A percentile compares a stretch with the other conserved stretches of the same genome.
Evolutionary conservation across 1,140 invertebrate species (phyloP).

Genomic region (Phenacoccus solenopsis): DNA sequence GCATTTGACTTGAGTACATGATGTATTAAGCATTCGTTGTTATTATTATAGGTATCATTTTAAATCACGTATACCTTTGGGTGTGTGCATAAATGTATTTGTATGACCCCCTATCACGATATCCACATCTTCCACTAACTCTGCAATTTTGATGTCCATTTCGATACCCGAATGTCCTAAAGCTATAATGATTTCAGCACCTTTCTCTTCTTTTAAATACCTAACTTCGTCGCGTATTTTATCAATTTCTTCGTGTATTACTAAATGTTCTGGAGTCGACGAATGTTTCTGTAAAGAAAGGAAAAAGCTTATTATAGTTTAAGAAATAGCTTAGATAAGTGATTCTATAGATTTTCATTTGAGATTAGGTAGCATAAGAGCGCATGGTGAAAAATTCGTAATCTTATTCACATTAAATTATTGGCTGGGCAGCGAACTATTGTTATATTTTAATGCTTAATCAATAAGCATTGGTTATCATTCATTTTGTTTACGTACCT

Average conservation of each 20-base stretch:
- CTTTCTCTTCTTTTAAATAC: background rate
- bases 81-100: conserved; percentile 73
- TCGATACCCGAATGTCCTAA: conserved; percentile 77
- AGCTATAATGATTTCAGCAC: conserved; percentile 61
- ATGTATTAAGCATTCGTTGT: background rate
- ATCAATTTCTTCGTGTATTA: conserved; percentile 14
- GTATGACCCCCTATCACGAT: conserved; percentile 77
- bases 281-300: background rate
- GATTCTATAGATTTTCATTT: too few species aligned
- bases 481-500: too few species aligned
- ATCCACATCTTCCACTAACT: conserved; percentile 64
- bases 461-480: too few species aligned
- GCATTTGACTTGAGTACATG: conserved; percentile 30
- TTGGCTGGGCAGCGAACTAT: too few species aligned
- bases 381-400: too few species aligned
- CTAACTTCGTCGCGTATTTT: background rate
- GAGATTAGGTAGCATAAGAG: too few species aligned
- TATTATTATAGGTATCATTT: background rate
- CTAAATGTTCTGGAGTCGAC: too few species aligned
- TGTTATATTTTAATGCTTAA: too few species aligned
- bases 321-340: too few species aligned
- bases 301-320: too few species aligned
- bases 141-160: conserved; percentile 63
- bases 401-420: too few species aligned
- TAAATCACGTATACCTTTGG: conserved; percentile 3